Conservation (phyloP, 2,888 invertebrate species). For the Andrena hattorfiana region DNA sequence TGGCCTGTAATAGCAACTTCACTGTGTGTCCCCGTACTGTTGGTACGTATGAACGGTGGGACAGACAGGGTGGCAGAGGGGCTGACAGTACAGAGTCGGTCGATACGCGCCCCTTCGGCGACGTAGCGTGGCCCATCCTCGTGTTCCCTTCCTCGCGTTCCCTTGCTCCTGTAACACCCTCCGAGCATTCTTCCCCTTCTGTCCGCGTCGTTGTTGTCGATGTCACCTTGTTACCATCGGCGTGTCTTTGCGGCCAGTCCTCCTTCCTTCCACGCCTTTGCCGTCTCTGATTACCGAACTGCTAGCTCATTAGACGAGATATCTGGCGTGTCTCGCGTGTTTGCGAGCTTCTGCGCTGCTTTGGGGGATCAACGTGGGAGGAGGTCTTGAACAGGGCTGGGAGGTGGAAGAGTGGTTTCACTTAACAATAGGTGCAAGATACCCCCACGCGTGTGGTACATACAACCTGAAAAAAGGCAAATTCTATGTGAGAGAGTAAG, state of each 20-base stretch:
- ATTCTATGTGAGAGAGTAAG: too few species aligned
- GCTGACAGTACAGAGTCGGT: constrained; percentile 72
- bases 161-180: constrained; percentile 41
- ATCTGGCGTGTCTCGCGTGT: constrained; percentile 5
- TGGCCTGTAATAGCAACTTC: constrained; percentile 63
- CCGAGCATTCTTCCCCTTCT: constrained; percentile 50
- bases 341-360: not conserved
- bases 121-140: constrained; percentile 67
- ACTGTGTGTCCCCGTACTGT: constrained; percentile 66
- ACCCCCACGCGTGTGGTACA: too few species aligned
- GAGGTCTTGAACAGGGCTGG: not conserved
- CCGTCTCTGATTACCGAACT: constrained; percentile 29
- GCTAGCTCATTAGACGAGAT: constrained; percentile 3
- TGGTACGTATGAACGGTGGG: constrained; percentile 70
- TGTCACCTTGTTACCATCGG: constrained; percentile 49
- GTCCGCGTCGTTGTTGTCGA: constrained; percentile 43
- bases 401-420: too few species aligned
- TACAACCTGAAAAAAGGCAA: too few species aligned
- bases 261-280: constrained; percentile 7
- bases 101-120: constrained; percentile 78
- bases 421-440: too few species aligned
- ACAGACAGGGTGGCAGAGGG: constrained; percentile 65
- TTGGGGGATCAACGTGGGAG: not conserved
- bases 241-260: constrained; percentile 21
- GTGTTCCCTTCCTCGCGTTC: constrained; percentile 26